A percentile compares a stretch with the other conserved stretches of the same genome.
Evolutionary conservation across 2,797 vertebrate species (phyloP).

Genomic region (Cottoperca gobio): DNA sequence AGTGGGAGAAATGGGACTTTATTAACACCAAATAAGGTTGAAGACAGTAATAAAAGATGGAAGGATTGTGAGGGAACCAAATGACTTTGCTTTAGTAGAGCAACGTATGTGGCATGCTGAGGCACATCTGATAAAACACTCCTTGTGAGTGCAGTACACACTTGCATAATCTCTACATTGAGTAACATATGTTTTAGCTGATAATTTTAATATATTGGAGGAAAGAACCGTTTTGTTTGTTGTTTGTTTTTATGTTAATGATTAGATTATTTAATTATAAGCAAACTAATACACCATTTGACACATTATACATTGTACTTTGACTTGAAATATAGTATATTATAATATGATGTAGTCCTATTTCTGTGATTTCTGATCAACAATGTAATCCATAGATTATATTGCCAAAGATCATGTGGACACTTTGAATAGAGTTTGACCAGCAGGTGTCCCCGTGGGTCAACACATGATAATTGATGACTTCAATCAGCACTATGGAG

Average conservation of each 20-base stretch:
- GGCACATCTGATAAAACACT: conserved; percentile 38
- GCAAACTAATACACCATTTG: background rate
- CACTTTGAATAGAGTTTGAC: background rate
- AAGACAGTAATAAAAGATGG: background rate
- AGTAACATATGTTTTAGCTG: background rate
- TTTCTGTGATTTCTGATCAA: background rate
- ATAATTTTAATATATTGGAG: background rate
- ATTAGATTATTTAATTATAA: no score
- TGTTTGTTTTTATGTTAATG: background rate
- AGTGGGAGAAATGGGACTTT: background rate
- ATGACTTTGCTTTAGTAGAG: background rate
- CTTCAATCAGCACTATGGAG: background rate
- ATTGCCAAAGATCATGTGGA: background rate
- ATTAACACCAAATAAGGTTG: background rate
- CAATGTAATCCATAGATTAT: background rate
- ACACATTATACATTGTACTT: background rate
- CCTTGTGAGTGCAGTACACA: conserved; percentile 5
- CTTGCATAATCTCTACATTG: background rate
- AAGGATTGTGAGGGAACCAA: background rate
- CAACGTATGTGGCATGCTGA: conserved; percentile 9
- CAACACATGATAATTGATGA: background rate
- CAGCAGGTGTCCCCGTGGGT: conserved; percentile 28
- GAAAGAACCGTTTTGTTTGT: background rate
- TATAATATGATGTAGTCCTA: background rate
- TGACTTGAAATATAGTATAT: background rate